Conservation (phyloP, 2,888 invertebrate species). For the Saturnia japonica region DNA sequence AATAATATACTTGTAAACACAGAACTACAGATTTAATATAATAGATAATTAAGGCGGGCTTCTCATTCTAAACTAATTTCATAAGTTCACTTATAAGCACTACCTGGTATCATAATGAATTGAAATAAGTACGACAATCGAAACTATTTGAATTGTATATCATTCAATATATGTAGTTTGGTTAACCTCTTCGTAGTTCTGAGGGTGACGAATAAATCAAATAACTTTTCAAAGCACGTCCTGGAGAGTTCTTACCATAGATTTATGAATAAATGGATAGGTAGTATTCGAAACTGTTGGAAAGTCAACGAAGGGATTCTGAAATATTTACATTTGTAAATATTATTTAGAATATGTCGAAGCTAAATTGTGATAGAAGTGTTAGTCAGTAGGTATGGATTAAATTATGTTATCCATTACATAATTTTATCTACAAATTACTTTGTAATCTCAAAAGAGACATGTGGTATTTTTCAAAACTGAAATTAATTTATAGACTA, state of each 20-base stretch:
- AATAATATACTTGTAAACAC: too few relatives aligned
- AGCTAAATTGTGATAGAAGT: not conserved
- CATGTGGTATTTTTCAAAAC: too few relatives aligned
- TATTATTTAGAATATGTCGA: not conserved
- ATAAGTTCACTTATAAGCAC: too few relatives aligned
- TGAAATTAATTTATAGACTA: too few relatives aligned
- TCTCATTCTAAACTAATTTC: too few relatives aligned
- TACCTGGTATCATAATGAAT: not conserved
- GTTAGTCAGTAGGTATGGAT: not conserved
- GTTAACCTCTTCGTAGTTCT: slow-evolving; percentile 37
- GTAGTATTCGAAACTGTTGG: not conserved
- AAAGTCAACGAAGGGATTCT: not conserved
- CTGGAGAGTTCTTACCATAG: slow-evolving; percentile 25
- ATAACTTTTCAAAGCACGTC: slow-evolving; percentile 47
- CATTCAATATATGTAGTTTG: slow-evolving; percentile 14
- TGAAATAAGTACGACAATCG: not conserved
- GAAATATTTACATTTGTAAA: slow-evolving; percentile 1
- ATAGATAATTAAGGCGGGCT: too few relatives aligned
- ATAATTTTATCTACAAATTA: too few relatives aligned
- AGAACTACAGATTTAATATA: too few relatives aligned
- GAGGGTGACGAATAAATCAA: slow-evolving; percentile 47
- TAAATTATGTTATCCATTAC: not conserved
- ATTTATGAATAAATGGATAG: slow-evolving; percentile 24
- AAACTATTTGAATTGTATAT: slow-evolving; percentile 36
- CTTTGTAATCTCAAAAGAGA: too few relatives aligned